Evolutionary conservation across 2,113 vertebrate genomes (phyloP).

Genomic region (Edolisoma coerulescens): DNA sequence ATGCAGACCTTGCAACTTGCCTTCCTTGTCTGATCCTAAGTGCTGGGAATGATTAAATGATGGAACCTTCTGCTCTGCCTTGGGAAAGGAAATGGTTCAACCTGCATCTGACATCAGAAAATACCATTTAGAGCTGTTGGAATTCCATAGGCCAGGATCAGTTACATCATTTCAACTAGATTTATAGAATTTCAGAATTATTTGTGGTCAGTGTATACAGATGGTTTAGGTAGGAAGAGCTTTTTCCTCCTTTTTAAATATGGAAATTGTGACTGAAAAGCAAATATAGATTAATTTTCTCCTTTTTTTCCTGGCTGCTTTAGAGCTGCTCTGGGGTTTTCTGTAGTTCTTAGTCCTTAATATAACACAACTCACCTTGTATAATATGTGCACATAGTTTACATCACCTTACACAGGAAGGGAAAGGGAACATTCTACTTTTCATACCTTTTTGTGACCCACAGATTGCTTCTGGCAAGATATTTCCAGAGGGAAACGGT

Average conservation of each 20-base stretch:
- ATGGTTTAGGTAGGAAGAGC: neutral
- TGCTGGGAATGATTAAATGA: neutral
- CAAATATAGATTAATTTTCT: neutral
- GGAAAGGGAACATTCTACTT: neutral
- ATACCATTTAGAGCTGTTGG: neutral
- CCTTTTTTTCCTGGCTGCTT: neutral
- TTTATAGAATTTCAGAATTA: neutral
- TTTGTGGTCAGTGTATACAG: neutral
- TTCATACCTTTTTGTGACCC: neutral
- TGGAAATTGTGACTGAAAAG: neutral
- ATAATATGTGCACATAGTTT: neutral
- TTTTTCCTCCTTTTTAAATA: neutral
- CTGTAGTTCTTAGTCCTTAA: neutral
- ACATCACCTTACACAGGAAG: neutral
- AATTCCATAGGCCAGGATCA: neutral
- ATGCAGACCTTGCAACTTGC: slow-evolving; percentile 10
- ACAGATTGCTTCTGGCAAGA: neutral
- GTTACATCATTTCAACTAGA: neutral
- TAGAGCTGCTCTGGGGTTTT: neutral
- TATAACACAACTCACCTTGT: neutral
- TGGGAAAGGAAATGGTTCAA: neutral
- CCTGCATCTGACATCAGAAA: neutral
- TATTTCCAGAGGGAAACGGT: neutral
- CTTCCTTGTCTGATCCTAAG: neutral
- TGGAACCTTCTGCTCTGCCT: neutral